Conservation (phyloP, 2,113 vertebrate genomes). For the Pipra filicauda region DNA sequence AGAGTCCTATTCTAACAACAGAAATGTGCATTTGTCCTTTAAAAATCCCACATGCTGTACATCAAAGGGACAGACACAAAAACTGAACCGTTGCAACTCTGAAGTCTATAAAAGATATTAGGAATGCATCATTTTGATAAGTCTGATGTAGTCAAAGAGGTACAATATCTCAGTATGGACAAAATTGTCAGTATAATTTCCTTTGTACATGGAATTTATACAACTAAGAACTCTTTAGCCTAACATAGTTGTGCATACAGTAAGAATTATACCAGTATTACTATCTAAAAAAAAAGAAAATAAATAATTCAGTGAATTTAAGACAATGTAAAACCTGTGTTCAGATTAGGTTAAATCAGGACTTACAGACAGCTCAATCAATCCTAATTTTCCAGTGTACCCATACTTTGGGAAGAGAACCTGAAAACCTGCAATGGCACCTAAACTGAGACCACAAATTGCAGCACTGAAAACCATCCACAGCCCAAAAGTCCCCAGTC, state of each 20-base stretch:
- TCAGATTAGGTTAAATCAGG: background rate
- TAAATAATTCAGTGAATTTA: background rate
- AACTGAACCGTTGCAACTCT: background rate
- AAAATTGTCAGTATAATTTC: background rate
- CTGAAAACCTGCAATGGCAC: background rate
- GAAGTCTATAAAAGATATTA: background rate
- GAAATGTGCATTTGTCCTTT: background rate
- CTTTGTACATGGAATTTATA: background rate
- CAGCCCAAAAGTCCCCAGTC: background rate
- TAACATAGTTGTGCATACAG: background rate
- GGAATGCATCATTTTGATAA: background rate
- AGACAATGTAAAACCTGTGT: background rate
- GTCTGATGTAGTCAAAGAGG: background rate
- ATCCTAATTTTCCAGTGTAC: background rate
- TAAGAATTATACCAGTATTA: background rate
- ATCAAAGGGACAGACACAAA: background rate
- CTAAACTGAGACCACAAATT: background rate
- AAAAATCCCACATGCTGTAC: background rate
- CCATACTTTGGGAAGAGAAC: background rate
- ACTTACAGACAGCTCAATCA: background rate
- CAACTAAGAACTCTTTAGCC: background rate
- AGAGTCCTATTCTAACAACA: background rate
- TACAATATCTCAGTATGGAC: background rate
- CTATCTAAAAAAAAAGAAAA: background rate
- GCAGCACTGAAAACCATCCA: background rate